Base-by-base conservation (phyloP, 1,140 invertebrate genomes). In the Latrodectus geometricus region DNA sequence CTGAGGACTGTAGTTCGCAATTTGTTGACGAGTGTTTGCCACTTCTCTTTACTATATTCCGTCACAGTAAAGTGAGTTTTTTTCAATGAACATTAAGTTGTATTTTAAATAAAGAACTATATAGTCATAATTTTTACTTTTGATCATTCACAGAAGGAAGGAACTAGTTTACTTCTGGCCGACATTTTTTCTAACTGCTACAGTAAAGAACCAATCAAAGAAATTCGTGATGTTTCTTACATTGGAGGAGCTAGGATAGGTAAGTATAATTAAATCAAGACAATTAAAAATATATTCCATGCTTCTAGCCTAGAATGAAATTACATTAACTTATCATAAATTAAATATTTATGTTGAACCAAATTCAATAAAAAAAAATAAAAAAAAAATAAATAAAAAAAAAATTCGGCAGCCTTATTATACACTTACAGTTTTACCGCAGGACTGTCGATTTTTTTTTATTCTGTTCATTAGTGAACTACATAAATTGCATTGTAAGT, bases 21-120 rank as follows among this genome's bases (percentile, higher is more conserved):
- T 97, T 97, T 90, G 95, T 96, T 12, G 95, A 96, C 90, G 96
- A 97, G 90, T 97, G 96, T 90, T 92, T 97, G 56, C 96, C 96
- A 11, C 92, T 97, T 89, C 92, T 97, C 69, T 97, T 97, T 90
- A 96, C 96, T 89, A 97, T 97, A 89, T 96, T 98, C 91, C 92
- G 95, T 89, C 96, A 96, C 89, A 96, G 95, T 91, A 97, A 97
- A 93, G 95, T 96, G 92, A 92, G 89, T 20, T 20, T n/a, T 0
- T 52, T 50, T 23, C 73, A 50, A 9, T 70, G 65, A 66, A 21
- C 3, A 20, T 21, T 15, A 9, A 15, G 17, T 21, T 15, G 11
- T 66, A 17, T 3, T 66, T 66, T n/a, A 66, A 66, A n/a, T 15
- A n/a, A 65, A n/a, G 7, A n/a, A 65, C 12, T 15, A 4, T 15